Percentiles rank a stretch among this genome's conserved stretches.
Evolutionary conservation across 2,888 invertebrate species (phyloP).

Genomic region (Argyresthia goedartella): DNA sequence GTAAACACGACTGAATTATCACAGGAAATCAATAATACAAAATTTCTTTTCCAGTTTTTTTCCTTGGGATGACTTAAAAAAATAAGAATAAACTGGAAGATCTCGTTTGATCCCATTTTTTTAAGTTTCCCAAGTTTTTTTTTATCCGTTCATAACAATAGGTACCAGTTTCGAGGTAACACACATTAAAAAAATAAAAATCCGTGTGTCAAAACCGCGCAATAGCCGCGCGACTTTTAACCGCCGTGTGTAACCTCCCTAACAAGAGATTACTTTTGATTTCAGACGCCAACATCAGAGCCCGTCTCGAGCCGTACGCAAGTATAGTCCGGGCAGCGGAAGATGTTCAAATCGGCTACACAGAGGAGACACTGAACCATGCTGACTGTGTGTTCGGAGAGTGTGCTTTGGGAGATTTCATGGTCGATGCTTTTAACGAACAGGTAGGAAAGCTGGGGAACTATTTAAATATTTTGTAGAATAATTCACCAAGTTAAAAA

Average conservation of each 20-base stretch:
- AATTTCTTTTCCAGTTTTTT: too few species aligned
- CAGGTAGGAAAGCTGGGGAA: conserved; percentile 51
- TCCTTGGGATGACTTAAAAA: too few species aligned
- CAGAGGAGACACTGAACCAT: conserved; percentile 61
- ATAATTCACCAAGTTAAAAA: too few species aligned
- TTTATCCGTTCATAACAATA: neutral
- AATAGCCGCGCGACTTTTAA: too few species aligned
- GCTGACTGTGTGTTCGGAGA: conserved; percentile 72
- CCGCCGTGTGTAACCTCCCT: too few species aligned
- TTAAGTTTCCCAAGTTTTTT: neutral
- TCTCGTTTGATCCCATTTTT: too few species aligned
- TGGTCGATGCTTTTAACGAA: conserved; percentile 76
- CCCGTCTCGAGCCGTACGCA: conserved; percentile 74
- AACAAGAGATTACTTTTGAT: conserved; percentile 12
- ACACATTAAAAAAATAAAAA: neutral
- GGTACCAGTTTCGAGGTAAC: too few species aligned
- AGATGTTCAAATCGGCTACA: conserved; percentile 66
- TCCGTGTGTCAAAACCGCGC: too few species aligned
- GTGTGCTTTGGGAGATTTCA: conserved; percentile 78
- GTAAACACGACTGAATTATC: too few species aligned
- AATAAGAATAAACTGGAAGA: too few species aligned
- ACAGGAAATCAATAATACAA: too few species aligned
- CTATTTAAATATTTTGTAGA: too few species aligned
- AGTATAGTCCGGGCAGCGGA: conserved; percentile 68
- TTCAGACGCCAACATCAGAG: conserved; percentile 70